A percentile compares a stretch with the other conserved stretches of the same genome.
Evolutionary conservation across 2,888 invertebrate genomes (phyloP).

Genomic region (Priocnemis perturbator): DNA sequence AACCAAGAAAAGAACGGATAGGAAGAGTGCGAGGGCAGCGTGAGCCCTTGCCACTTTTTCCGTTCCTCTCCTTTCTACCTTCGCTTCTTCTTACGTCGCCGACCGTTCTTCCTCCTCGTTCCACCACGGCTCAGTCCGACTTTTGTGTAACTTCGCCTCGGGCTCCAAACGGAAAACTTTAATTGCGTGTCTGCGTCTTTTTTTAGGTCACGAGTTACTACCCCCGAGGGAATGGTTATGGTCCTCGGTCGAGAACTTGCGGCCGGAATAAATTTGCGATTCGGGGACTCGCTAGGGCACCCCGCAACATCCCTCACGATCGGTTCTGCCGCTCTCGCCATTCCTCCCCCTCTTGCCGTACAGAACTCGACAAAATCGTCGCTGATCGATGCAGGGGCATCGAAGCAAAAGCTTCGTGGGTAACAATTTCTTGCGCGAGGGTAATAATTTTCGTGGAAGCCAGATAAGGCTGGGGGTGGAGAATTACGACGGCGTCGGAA

Average conservation of each 20-base stretch:
- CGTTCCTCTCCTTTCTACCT: neutral
- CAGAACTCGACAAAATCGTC: neutral
- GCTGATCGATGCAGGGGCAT: too few relatives aligned
- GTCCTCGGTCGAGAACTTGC: constrained; percentile 1
- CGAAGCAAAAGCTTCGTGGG: too few relatives aligned
- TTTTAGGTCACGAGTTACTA: constrained; percentile 28
- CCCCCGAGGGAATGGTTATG: constrained; percentile 24
- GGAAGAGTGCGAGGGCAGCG: neutral
- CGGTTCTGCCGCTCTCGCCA: constrained; percentile 6
- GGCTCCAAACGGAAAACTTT: constrained; percentile 42
- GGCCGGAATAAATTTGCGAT: constrained; percentile 2
- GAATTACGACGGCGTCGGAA: too few relatives aligned
- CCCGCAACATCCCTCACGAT: constrained; percentile 1
- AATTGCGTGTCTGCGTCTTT: constrained; percentile 45
- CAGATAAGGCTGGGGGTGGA: too few relatives aligned
- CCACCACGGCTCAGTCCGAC: constrained; percentile 21
- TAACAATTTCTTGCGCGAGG: too few relatives aligned
- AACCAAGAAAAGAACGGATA: neutral
- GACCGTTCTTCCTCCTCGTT: constrained; percentile 18
- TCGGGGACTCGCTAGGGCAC: neutral
- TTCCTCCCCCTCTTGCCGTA: neutral
- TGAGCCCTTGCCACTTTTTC: neutral
- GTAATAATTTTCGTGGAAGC: too few relatives aligned
- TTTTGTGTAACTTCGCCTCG: constrained; percentile 43
- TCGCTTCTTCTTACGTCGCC: neutral